Conservation (phyloP, 2,113 vertebrate genomes). For the Nothobranchius furzeri region DNA sequence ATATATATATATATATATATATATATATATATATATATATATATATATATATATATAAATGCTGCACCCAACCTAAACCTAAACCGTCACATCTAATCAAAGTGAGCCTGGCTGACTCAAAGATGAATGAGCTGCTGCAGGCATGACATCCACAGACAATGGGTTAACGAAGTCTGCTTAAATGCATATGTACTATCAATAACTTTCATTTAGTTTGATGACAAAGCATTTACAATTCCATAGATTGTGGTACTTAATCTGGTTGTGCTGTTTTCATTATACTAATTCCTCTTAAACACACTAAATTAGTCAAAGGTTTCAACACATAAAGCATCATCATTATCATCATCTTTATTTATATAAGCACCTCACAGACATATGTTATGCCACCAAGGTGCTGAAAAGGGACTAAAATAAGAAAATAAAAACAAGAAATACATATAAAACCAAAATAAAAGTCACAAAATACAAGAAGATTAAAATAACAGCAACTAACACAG, state of each 20-base stretch:
- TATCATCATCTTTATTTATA: too few relatives aligned
- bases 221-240: slow-evolving; percentile 12
- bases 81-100: slow-evolving; percentile 72
- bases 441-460: too few relatives aligned
- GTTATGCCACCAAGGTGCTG: too few relatives aligned
- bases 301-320: slow-evolving; percentile 2
- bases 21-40: too few relatives aligned
- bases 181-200: background rate
- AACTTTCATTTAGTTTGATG: slow-evolving; percentile 25
- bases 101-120: slow-evolving; percentile 53
- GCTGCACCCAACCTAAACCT: slow-evolving; percentile 41
- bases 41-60: slow-evolving; percentile 52
- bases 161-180: slow-evolving; percentile 61
- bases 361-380: too few relatives aligned
- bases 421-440: too few relatives aligned
- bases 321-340: too few relatives aligned
- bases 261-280: background rate
- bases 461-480: too few relatives aligned
- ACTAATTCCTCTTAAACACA: background rate
- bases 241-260: background rate
- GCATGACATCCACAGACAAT: slow-evolving; percentile 24
- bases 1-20: too few relatives aligned
- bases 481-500: too few relatives aligned
- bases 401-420: too few relatives aligned
- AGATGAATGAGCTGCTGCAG: slow-evolving; percentile 61